phyloP scores from a whole-genome alignment of 2,113 vertebrate genomes.

The Larimichthys crocea region DNA sequence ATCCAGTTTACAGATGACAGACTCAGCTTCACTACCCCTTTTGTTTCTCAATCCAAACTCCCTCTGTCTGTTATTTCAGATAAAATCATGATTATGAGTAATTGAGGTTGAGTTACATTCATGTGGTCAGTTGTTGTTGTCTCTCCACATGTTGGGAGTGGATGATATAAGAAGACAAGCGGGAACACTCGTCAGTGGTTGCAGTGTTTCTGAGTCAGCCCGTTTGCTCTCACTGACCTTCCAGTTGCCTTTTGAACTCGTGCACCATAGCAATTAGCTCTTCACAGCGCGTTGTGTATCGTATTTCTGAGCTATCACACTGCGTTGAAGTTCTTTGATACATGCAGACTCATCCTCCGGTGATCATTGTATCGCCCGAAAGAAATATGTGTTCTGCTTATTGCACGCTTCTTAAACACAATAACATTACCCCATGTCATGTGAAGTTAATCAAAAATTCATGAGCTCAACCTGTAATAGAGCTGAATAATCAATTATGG shows the following conservation, averaged over 20 bases:
- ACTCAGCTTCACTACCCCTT: background rate
- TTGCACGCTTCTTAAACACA: constrained; percentile 16
- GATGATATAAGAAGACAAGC: constrained; percentile 10
- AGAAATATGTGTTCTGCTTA: constrained; percentile 35
- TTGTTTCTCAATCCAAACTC: constrained; percentile 21
- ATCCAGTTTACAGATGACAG: background rate
- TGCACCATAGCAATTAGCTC: constrained; percentile 51
- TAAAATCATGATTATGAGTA: background rate
- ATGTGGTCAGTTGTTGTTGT: too few species aligned
- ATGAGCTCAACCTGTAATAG: background rate
- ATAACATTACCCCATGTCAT: constrained; percentile 31
- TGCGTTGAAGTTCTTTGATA: background rate
- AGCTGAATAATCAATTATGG: background rate
- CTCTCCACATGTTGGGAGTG: background rate
- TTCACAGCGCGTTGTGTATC: constrained; percentile 23
- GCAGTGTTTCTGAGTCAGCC: constrained; percentile 35
- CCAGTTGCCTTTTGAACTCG: constrained; percentile 27
- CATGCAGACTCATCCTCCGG: constrained; percentile 17
- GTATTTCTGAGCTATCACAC: constrained; percentile 23
- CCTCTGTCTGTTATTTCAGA: background rate
- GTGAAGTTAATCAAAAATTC: constrained; percentile 29
- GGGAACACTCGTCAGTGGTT: background rate
- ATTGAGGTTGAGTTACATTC: background rate
- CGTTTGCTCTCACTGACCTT: constrained; percentile 47
- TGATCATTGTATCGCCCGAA: constrained; percentile 38